Evolutionary conservation across 2,888 invertebrate species (phyloP), one percentile per base, ranked within the genome.

Genomic region (Thyatira batis): DNA sequence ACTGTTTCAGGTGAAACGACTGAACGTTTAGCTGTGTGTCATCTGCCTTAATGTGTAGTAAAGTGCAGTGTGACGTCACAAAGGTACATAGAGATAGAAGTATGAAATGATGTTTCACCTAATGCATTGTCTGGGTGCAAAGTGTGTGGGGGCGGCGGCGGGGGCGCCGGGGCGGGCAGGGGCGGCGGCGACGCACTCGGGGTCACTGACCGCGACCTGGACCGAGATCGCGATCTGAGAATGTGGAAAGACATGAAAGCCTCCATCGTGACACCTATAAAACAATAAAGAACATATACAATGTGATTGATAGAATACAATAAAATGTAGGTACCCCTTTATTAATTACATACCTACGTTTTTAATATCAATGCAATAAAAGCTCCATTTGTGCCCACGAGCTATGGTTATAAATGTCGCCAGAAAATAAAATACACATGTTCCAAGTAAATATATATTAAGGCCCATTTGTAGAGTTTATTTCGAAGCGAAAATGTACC

Each of bases 121-220:
- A 92, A 80, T 67, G 92, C 92, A 72, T 90, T 92, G 80, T 92
- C 91, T 58, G 92, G 91, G 63, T 92, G 92, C 61, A 92, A 74
- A n/a, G 92, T 92, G 69, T 90, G 90, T 23, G 89, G 80, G 6
- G 87, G 87, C 48, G 87, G 89, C 17, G 88, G 88, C 0, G 80
- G 82, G 27, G 83, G 83, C 17, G 84, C 84, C 53, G 80, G 73
- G 45, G 81, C 81, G 17, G 81, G 76, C 52, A 81, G 82, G 39
- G 87, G 84, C 27, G 89, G 86, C 44, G 89, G 80, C 9, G 86
- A 80, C 57, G 72, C 64, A 60, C 85, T 89, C 57, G 90, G 90
- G 60, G 89, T 89, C 80, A 90, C 87, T 51, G 92, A 91, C 73
- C 90, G 84, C 69, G 89, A 87, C 67, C 86, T 78, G 52, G 90